Conservation (phyloP, 2,888 invertebrate species). For the Tenthredo notha region DNA sequence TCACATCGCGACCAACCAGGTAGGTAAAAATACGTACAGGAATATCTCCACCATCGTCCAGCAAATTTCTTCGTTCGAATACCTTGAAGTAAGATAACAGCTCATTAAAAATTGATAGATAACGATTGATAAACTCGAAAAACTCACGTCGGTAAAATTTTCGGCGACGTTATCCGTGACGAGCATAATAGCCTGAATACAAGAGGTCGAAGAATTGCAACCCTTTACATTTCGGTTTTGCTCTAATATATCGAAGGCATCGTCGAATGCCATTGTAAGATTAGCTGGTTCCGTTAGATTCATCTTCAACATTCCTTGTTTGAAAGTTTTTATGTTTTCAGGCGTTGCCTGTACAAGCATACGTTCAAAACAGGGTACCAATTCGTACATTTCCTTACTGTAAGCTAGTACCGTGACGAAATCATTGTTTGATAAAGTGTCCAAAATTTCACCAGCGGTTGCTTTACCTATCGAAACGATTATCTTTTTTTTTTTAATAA, state of each 20-base stretch:
- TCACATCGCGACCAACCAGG: conserved; percentile 95
- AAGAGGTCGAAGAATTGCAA: conserved; percentile 83
- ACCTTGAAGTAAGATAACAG: conserved; percentile 76
- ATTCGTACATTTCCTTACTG: conserved; percentile 86
- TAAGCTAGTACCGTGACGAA: conserved; percentile 95
- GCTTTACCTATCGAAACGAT: conserved; percentile 82
- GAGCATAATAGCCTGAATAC: conserved; percentile 98
- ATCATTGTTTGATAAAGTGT: conserved; percentile 98
- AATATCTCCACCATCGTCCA: conserved; percentile 84
- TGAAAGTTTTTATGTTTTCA: conserved; percentile 90
- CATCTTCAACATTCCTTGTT: conserved; percentile 84
- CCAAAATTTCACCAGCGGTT: conserved; percentile 93
- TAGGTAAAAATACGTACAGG: conserved; percentile 97
- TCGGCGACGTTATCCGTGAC: conserved; percentile 97
- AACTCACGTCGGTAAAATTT: conserved; percentile 86
- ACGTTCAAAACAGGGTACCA: conserved; percentile 92
- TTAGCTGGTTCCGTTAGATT: conserved; percentile 91
- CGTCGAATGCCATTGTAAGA: conserved; percentile 89
- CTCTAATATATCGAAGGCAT: conserved; percentile 91
- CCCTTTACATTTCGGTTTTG: conserved; percentile 80
- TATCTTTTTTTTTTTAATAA: not conserved
- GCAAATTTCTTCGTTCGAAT: conserved; percentile 90
- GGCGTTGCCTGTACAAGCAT: conserved; percentile 93
- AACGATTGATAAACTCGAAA: not conserved
- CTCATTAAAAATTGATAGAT: not conserved